phyloP scores from a whole-genome alignment of 2,888 invertebrate species.

The Cheilosia impressa region DNA sequence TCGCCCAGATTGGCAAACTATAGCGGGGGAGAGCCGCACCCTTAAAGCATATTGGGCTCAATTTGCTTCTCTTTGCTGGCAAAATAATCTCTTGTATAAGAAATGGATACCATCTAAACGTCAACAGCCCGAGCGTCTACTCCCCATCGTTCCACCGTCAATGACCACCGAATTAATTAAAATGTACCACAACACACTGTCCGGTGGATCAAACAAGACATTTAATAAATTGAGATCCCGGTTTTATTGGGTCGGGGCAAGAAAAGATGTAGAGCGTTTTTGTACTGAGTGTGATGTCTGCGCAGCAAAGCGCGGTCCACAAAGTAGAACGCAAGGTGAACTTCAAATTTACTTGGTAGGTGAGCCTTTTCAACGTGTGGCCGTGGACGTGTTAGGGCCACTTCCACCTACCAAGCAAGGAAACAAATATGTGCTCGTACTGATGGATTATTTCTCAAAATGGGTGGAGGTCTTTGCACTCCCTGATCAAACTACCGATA shows the following conservation, averaged over 20 bases:
- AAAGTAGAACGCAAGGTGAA: neutral
- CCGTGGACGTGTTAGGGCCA: neutral
- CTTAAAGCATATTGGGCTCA: constrained; percentile 40
- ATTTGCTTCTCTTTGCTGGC: too few relatives aligned
- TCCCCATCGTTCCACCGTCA: constrained; percentile 1
- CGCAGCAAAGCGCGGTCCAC: neutral
- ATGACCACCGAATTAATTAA: neutral
- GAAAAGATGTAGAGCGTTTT: constrained; percentile 9
- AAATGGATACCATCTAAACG: too few relatives aligned
- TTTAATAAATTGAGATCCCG: constrained; percentile 15
- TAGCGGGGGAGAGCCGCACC: neutral
- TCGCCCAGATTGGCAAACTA: constrained; percentile 5
- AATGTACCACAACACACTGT: neutral
- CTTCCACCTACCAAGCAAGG: neutral
- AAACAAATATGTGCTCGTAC: constrained; percentile 20
- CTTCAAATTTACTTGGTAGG: neutral
- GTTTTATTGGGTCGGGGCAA: constrained; percentile 13
- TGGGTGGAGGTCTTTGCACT: constrained; percentile 53
- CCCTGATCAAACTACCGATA: constrained; percentile 42
- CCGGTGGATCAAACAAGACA: constrained; percentile 14
- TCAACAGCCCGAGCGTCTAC: neutral
- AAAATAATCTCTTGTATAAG: too few relatives aligned
- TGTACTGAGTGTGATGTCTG: neutral
- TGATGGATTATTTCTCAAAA: constrained; percentile 68
- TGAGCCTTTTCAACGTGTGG: constrained; percentile 17